These are phyloP conservation scores for Psittacula derbiana DNA, from an alignment of 2,797 vertebrate genomes.

Conservation along the genomic window DNA sequence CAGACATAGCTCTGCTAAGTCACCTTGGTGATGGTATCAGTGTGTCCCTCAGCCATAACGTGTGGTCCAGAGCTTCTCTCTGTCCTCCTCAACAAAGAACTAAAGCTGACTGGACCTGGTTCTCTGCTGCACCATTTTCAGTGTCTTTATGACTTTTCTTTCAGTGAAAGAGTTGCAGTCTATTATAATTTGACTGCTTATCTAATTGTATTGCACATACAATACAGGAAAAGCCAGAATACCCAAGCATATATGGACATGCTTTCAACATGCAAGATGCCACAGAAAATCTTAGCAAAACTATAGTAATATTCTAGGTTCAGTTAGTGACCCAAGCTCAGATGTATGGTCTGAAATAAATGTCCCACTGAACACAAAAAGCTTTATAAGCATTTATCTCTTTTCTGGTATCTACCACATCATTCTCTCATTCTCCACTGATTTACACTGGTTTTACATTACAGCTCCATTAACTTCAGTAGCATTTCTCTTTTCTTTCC, in stretches of 20 bases:
- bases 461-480: background rate
- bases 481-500: background rate
- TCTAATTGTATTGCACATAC: background rate
- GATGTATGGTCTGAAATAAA: background rate
- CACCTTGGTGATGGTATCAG: background rate
- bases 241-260: background rate
- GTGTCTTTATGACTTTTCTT: background rate
- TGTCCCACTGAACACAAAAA: background rate
- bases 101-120: background rate
- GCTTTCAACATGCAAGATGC: background rate
- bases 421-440: background rate
- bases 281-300: background rate
- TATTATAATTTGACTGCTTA: background rate
- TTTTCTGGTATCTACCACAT: background rate
- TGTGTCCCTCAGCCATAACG: fast-evolving
- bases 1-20: background rate
- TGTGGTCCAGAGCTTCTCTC: background rate
- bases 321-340: background rate
- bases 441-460: background rate
- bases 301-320: background rate
- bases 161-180: background rate
- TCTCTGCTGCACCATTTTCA: background rate
- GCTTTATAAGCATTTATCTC: background rate
- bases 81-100: background rate
- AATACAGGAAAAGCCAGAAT: background rate